phyloP scores from a whole-genome alignment of 2,888 invertebrate species.

The Drosophila cognata region DNA sequence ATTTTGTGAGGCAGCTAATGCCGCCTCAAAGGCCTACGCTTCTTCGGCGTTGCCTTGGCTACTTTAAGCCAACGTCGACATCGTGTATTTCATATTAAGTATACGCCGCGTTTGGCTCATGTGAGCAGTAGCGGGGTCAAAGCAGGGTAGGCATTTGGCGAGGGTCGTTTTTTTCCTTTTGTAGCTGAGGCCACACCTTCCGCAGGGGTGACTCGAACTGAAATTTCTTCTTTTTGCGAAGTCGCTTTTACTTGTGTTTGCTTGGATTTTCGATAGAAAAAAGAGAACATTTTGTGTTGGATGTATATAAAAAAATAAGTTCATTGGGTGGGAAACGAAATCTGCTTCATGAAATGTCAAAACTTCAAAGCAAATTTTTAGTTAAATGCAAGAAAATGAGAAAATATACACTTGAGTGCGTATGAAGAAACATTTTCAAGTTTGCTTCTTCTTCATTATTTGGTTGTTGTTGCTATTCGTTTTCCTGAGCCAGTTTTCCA shows the following conservation, averaged over 20 bases:
- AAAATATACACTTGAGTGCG: constrained; percentile 83
- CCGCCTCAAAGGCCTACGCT: constrained; percentile 51
- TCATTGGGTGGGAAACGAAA: constrained; percentile 60
- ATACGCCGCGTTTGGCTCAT: constrained; percentile 62
- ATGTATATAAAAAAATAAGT: constrained; percentile 40
- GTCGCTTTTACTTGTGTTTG: constrained; percentile 80
- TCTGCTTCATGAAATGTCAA: constrained; percentile 82
- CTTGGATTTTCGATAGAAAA: constrained; percentile 65
- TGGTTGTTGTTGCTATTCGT: constrained; percentile 49
- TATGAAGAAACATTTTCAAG: constrained; percentile 70
- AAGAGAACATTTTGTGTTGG: constrained; percentile 25
- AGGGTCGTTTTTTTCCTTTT: constrained; percentile 69
- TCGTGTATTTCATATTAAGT: constrained; percentile 66
- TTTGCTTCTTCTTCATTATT: constrained; percentile 24
- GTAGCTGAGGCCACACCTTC: constrained; percentile 82
- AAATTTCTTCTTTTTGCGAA: constrained; percentile 43
- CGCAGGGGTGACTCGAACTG: constrained; percentile 80
- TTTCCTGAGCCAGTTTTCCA: constrained; percentile 57
- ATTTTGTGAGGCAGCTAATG: constrained; percentile 74
- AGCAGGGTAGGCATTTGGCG: constrained; percentile 49
- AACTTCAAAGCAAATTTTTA: constrained; percentile 82
- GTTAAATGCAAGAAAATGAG: constrained; percentile 80
- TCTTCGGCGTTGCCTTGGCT: constrained; percentile 67
- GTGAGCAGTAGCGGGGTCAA: constrained; percentile 32
- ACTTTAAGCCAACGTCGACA: constrained; percentile 70